Percentiles rank a stretch among this genome's conserved stretches.
Evolutionary conservation across 2,113 vertebrate species (phyloP).

Genomic region (Gulo gulo): DNA sequence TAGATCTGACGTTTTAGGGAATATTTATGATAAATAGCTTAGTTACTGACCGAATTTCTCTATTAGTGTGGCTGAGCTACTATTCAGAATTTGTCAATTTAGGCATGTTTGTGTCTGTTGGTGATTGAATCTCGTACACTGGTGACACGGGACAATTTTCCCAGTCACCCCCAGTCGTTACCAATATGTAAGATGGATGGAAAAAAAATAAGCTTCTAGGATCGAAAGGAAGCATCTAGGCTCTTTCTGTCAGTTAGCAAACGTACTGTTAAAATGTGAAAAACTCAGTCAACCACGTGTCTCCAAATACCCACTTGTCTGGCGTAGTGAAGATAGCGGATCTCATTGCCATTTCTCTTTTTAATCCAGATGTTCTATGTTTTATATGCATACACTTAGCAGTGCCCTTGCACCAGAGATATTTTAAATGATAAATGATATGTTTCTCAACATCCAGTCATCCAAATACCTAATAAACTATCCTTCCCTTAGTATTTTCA

Average conservation of each 20-base stretch:
- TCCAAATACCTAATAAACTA: constrained; percentile 36
- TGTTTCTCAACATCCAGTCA: constrained; percentile 17
- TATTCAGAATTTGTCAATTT: not conserved
- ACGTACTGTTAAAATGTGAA: constrained; percentile 8
- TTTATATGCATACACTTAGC: not conserved
- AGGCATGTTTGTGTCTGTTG: not conserved
- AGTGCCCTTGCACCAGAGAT: not conserved
- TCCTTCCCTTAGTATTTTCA: constrained; percentile 47
- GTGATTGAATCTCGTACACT: not conserved
- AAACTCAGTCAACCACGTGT: not conserved
- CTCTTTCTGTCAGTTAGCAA: not conserved
- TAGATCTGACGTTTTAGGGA: not conserved
- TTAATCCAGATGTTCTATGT: constrained; percentile 23
- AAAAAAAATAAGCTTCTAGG: not conserved
- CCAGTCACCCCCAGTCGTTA: not conserved
- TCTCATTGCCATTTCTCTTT: constrained; percentile 36
- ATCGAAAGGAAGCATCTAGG: not conserved
- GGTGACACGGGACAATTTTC: not conserved
- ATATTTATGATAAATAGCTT: not conserved
- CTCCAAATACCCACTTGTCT: not conserved
- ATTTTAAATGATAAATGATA: constrained; percentile 50
- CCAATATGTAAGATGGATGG: not conserved
- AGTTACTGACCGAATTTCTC: not conserved
- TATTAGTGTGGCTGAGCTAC: not conserved
- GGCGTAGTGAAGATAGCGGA: not conserved